Conservation (phyloP, 2,797 vertebrate genomes). For the Sebastes cheni region DNA sequence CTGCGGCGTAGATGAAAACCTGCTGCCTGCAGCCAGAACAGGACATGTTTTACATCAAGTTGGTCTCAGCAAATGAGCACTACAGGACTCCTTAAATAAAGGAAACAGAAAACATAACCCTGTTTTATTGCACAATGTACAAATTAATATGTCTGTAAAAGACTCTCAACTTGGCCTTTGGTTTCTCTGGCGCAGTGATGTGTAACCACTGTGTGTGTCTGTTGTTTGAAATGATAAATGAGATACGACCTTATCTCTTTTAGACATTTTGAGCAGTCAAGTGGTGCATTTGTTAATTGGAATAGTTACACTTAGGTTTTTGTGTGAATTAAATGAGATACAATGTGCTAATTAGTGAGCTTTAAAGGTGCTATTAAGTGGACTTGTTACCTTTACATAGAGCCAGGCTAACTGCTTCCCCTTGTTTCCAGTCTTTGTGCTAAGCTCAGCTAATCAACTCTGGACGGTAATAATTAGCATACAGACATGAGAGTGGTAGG, state of each 20-base stretch:
- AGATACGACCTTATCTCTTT: background rate
- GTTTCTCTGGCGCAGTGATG: background rate
- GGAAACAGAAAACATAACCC: conserved; percentile 44
- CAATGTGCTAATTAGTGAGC: background rate
- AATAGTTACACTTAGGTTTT: background rate
- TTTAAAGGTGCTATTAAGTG: background rate
- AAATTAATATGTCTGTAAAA: conserved; percentile 9
- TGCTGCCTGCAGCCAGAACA: conserved; percentile 52
- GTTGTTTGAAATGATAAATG: background rate
- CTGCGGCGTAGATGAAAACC: conserved; percentile 52
- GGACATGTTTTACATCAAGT: conserved; percentile 61
- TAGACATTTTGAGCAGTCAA: background rate
- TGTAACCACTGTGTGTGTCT: background rate
- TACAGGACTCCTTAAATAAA: conserved; percentile 30
- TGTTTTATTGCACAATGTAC: conserved; percentile 40
- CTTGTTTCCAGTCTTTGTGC: background rate
- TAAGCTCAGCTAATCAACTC: background rate
- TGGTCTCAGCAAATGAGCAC: conserved; percentile 30
- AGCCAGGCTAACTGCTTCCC: background rate
- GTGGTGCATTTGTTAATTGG: background rate
- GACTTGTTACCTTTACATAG: background rate
- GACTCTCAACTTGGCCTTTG: background rate
- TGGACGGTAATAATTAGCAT: background rate
- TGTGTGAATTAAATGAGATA: background rate
- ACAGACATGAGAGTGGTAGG: background rate